Base-by-base conservation (phyloP, 1,140 invertebrate genomes). In the Ephestia elutella region DNA sequence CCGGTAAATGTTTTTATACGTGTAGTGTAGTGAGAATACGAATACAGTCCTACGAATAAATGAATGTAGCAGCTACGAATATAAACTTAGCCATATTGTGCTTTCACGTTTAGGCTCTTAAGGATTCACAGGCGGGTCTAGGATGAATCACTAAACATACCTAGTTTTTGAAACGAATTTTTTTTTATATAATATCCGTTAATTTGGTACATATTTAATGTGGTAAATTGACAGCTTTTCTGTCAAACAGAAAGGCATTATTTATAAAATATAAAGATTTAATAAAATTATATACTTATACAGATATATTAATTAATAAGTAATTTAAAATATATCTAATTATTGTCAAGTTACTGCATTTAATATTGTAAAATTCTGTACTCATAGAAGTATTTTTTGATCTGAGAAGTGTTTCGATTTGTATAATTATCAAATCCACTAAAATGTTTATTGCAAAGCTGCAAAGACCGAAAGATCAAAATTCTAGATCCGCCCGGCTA, bases 31-130 rank as follows among this genome's bases (percentile, higher is more conserved):
- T 44, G 15, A 15, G 38, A 44, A 3, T 44, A 44, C n/a, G 4
- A 35, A 35, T 13, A 9, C 32, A 35, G 10, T 1, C 32, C 32
- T 35, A 35, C 13, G 38, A 44, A 15, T 44, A 44, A 44, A 38
- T 19, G 2, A 57, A n/a, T 49, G 50, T 68, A 74, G 69, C 67
- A 74, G 69, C 68, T 67, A 69, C 65, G 56, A 62, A 70, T 68
- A 74, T 63, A 70, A 15, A 15, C 15, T 15, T 70, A 54, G 57
- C 60, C 56, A 59, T 55, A 59, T 64, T 71, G 58, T 71, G 73
- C 69, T 75, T 74, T 63, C 51, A 60, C 63, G 30, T 10, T 32
- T n/a, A n/a, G n/a, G 9, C 9, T 32, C 3, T 9, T 32, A 32
- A 32, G 30, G 7, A 32, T 32, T 32, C 9, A 32, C 30, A 32